These are phyloP conservation scores for Drosophila nr. perissopoda DNA, from an alignment of 2,888 invertebrate species.

Conservation along the genomic window DNA sequence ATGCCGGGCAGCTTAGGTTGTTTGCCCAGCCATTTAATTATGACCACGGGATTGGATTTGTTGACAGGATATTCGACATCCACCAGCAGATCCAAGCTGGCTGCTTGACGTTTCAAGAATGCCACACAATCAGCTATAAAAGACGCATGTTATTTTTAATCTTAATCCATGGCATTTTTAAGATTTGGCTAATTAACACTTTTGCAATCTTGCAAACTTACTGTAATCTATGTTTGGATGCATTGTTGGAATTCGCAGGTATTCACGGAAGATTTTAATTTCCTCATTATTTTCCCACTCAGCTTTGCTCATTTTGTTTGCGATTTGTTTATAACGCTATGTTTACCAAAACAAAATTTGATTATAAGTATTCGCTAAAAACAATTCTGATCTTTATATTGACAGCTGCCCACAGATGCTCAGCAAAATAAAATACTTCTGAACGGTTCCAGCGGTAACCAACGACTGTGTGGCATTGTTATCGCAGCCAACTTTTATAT, in stretches of 20 bases:
- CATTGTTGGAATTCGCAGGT: conserved; percentile 93
- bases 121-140: conserved; percentile 86
- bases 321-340: background rate
- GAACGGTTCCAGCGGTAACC: conserved; percentile 19
- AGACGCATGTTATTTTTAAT: conserved; percentile 9
- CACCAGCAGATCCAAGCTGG: conserved; percentile 88
- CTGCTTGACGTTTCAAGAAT: conserved; percentile 90
- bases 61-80: conserved; percentile 86
- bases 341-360: background rate
- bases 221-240: conserved; percentile 95
- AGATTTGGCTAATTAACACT: conserved; percentile 5
- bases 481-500: conserved; percentile 34
- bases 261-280: conserved; percentile 92
- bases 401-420: background rate
- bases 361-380: background rate
- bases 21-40: conserved; percentile 92
- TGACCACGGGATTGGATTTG: conserved; percentile 90
- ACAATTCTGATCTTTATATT: background rate
- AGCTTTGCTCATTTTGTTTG: conserved; percentile 46
- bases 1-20: conserved; percentile 90
- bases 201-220: conserved; percentile 84
- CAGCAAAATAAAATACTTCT: conserved; percentile 6
- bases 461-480: conserved; percentile 27
- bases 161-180: background rate
- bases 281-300: conserved; percentile 86